Evolutionary conservation across 1,140 invertebrate genomes (phyloP).

Genomic region (Steinernema feltiae): DNA sequence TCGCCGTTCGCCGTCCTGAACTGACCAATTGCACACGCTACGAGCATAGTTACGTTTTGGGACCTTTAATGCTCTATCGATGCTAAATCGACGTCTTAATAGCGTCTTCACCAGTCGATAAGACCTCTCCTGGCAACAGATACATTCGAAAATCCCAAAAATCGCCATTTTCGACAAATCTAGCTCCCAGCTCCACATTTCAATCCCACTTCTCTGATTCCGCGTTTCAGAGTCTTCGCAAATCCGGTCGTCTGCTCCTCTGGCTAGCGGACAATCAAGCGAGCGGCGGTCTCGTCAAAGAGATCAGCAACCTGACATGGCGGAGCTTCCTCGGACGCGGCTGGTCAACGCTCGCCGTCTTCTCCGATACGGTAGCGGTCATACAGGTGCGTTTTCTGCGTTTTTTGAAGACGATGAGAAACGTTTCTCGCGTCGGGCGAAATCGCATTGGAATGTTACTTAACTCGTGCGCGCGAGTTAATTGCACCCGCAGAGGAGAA

Average conservation of each 20-base stretch:
- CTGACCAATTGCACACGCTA: no score
- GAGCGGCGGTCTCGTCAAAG: not conserved
- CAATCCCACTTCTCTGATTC: not conserved
- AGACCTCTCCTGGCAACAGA: no score
- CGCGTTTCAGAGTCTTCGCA: not conserved
- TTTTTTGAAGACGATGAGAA: not conserved
- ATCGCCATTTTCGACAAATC: no score
- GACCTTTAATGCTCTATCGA: no score
- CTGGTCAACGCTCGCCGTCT: not conserved
- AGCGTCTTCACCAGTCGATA: no score
- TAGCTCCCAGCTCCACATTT: no score
- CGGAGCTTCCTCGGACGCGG: not conserved
- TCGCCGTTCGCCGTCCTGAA: no score
- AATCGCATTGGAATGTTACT: not conserved
- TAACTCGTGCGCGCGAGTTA: not conserved
- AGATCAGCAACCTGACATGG: not conserved
- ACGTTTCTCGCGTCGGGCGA: not conserved
- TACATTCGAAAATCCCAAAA: no score
- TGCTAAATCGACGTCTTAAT: no score
- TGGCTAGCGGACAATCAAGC: constrained; percentile 3
- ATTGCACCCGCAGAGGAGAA: not conserved
- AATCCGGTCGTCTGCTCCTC: not conserved
- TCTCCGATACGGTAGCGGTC: constrained; percentile 8
- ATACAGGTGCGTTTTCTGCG: not conserved
- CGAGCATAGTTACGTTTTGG: no score